Percentiles rank a stretch among this genome's conserved stretches.
Evolutionary conservation across 2,113 vertebrate species (phyloP).

Genomic region (Trachemys scripta): DNA sequence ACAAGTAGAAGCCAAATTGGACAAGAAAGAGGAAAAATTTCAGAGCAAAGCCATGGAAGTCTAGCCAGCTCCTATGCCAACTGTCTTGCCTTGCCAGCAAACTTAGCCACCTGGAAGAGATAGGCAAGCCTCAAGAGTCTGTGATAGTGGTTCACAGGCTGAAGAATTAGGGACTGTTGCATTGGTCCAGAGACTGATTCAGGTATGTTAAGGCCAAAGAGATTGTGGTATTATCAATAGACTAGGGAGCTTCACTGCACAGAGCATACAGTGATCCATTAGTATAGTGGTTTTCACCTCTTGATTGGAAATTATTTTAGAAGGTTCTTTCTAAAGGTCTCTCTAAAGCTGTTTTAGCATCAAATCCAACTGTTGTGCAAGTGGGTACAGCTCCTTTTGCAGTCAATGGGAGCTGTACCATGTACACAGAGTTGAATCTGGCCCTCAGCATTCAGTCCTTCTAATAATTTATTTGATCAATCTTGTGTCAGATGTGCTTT

Average conservation of each 20-base stretch:
- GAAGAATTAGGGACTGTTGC: not conserved
- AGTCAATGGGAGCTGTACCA: not conserved
- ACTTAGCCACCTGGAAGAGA: slow-evolving; percentile 43
- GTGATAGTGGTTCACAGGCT: not conserved
- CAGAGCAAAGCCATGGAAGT: not conserved
- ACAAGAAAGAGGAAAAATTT: not conserved
- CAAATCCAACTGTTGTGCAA: not conserved
- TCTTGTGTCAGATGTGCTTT: not conserved
- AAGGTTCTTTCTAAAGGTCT: not conserved
- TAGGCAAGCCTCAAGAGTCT: not conserved
- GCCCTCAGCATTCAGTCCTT: not conserved
- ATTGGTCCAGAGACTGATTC: not conserved
- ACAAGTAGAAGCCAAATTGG: not conserved
- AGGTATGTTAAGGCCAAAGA: not conserved
- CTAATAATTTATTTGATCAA: not conserved
- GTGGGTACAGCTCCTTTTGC: not conserved
- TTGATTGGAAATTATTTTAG: not conserved
- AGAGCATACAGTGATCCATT: not conserved
- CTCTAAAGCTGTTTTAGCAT: not conserved
- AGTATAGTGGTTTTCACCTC: not conserved
- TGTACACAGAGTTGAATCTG: not conserved
- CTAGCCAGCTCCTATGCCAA: not conserved
- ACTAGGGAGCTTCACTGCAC: not conserved
- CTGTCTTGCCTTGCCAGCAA: not conserved
- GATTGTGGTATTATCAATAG: not conserved